A percentile compares a stretch with the other conserved stretches of the same genome.
phyloP scores from a whole-genome alignment of 2,113 vertebrate species.

The Gymnocephalus cernua region DNA sequence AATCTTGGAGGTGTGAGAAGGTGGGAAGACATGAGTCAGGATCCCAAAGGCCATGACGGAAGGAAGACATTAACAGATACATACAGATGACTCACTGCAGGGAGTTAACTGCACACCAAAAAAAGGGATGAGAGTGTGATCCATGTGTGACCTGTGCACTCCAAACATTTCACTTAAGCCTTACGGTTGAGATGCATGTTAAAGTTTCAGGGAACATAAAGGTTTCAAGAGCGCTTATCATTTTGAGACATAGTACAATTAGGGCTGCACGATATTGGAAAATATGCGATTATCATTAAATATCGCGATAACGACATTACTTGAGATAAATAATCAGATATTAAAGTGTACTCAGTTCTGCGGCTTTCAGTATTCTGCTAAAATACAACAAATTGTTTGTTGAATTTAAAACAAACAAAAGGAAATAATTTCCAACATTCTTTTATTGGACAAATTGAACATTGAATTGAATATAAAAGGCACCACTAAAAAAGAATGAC shows the following conservation, averaged over 20 bases:
- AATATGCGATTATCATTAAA: too few relatives aligned
- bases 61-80: slow-evolving; percentile 23
- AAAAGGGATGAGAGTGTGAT: slow-evolving; percentile 36
- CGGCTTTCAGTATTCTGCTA: too few relatives aligned
- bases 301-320: too few relatives aligned
- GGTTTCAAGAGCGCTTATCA: slow-evolving; percentile 1
- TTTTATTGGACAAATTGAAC: too few relatives aligned
- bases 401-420: too few relatives aligned
- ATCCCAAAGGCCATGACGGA: slow-evolving; percentile 33
- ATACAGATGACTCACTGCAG: slow-evolving; percentile 50
- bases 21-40: slow-evolving; percentile 46
- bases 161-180: slow-evolving; percentile 11
- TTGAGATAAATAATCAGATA: too few relatives aligned
- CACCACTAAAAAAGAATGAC: too few relatives aligned
- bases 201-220: slow-evolving; percentile 3
- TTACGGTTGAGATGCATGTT: background rate
- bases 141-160: slow-evolving; percentile 22
- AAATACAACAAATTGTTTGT: too few relatives aligned
- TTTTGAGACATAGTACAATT: background rate
- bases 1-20: slow-evolving; percentile 3
- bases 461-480: too few relatives aligned
- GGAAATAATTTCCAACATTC: too few relatives aligned
- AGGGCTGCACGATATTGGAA: too few relatives aligned
- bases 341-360: too few relatives aligned
- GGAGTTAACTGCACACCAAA: slow-evolving; percentile 33